Conservation (phyloP, 2,888 invertebrate species). For the Himalopsyche japonica region DNA sequence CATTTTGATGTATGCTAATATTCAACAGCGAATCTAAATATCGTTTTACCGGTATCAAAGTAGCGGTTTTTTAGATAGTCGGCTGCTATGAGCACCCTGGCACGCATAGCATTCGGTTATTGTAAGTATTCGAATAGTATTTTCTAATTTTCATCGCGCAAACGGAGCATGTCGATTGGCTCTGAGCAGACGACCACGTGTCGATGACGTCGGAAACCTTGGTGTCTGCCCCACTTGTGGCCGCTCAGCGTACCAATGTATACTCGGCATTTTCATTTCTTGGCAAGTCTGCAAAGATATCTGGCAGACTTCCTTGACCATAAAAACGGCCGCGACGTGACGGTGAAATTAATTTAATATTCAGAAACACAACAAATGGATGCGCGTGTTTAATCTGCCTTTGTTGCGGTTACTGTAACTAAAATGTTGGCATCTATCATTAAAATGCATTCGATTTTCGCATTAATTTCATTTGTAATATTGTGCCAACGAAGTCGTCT, state of each 20-base stretch:
- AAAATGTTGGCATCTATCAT: background rate
- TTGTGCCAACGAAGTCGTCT: background rate
- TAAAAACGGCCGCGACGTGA: background rate
- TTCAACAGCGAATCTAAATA: too few species aligned
- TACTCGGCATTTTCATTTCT: slow-evolving; percentile 22
- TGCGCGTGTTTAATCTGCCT: background rate
- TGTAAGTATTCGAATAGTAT: background rate
- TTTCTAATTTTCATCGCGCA: background rate
- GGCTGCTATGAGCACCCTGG: too few species aligned
- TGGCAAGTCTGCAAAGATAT: slow-evolving; percentile 23
- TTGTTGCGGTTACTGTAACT: background rate
- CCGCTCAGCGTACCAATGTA: slow-evolving; percentile 9
- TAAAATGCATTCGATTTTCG: background rate
- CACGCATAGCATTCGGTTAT: background rate
- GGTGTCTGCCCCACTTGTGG: slow-evolving; percentile 32
- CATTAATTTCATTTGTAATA: background rate
- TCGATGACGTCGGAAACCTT: slow-evolving; percentile 35
- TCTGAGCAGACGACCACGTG: slow-evolving; percentile 19
- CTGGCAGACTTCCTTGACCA: slow-evolving; percentile 30
- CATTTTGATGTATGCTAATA: too few species aligned
- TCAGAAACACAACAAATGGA: background rate
- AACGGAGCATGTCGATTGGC: background rate
- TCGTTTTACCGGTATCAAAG: too few species aligned
- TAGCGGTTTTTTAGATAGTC: too few species aligned
- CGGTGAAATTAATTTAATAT: background rate